A percentile compares a stretch with the other conserved stretches of the same genome.
phyloP scores from a whole-genome alignment of 2,888 invertebrate genomes.

The Prosapia bicincta region DNA sequence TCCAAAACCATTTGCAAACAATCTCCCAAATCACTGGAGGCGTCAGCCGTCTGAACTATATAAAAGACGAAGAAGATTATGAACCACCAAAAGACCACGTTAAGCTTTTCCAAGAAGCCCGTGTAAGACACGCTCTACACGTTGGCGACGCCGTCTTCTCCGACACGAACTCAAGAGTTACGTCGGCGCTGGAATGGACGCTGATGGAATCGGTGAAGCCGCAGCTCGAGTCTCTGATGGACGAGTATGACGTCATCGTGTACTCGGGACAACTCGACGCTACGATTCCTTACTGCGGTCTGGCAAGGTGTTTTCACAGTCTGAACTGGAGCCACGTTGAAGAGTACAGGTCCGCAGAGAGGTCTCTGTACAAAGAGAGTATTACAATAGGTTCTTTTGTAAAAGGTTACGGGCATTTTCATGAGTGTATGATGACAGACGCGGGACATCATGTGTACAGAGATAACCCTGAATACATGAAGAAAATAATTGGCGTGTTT shows the following conservation, averaged over 20 bases:
- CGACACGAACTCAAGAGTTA: neutral
- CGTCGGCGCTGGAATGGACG: neutral
- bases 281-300: neutral
- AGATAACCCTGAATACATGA: neutral
- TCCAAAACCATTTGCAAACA: neutral
- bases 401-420: neutral
- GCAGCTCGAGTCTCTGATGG: neutral
- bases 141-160: neutral
- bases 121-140: neutral
- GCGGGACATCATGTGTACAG: neutral
- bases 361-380: neutral
- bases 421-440: neutral
- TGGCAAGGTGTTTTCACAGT: neutral
- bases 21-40: neutral
- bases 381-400: neutral
- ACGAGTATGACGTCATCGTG: neutral
- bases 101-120: neutral
- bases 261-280: neutral
- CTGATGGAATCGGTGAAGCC: neutral
- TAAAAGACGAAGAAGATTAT: neutral
- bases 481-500: neutral
- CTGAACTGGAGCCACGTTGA: neutral
- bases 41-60: neutral
- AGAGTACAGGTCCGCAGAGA: neutral
- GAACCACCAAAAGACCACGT: neutral